Base-by-base conservation (phyloP, 2,888 invertebrate genomes). In the Sinhomidia bicolor region DNA sequence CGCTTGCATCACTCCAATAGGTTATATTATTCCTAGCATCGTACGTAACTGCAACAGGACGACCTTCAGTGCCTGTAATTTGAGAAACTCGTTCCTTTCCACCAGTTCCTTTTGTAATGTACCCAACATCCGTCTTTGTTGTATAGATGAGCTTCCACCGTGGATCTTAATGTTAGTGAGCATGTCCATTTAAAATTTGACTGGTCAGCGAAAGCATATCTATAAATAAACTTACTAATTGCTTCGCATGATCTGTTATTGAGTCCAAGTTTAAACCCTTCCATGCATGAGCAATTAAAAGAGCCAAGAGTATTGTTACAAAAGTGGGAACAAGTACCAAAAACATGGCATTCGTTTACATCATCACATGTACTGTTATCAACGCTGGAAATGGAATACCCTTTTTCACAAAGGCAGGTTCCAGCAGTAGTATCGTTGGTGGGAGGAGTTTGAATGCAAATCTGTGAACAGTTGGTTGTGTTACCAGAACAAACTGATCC, bases 321-420 rank as follows among this genome's bases (percentile, higher is more conserved):
- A 6, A 9, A 26, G 76, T 92, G 92, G 6, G 92, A 92, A 83
- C 92, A 92, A 4, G 65, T 79, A 1, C 90, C 91, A 60, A 90
- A 92, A 20, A 57, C 36, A 12, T 84, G 32, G 62, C 92, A 92
- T 80, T 91, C 92, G 41, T 92, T 88, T 1, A 91, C 71, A 74
- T 91, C 90, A 12, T 65, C 94, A 93, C 98, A 98, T 90, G 95
- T 95, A 94, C 98, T 98, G 90, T 96, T 95, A 93, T 98, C 97
- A 2, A 95, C 95, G 36, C 95, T 94, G 0, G 97, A 96, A 89
- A 97, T 96, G 92, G 97, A 96, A 94, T 96, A 98, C 36, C 98
- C 98, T n/a, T 96, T 95, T 94, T 96, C 96, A 94, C 99, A 99
- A 54, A 96, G 96, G 93, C 99, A 99, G 92, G 98, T 97, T 65